Evolutionary conservation across 2,888 invertebrate genomes (phyloP).

Genomic region (Drosophila putrida): DNA sequence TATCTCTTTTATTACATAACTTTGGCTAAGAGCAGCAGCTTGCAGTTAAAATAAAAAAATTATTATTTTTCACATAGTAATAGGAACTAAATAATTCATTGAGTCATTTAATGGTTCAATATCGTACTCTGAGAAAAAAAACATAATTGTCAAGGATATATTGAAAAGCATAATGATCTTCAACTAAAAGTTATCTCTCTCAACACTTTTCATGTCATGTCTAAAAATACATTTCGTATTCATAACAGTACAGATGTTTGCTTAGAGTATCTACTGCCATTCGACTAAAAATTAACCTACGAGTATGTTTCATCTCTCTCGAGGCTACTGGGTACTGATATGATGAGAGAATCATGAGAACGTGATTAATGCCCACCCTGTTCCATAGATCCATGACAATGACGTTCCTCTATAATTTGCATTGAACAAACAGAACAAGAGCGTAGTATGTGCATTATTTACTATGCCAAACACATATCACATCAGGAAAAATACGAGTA

Average conservation of each 20-base stretch:
- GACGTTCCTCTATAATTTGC: slow-evolving; percentile 38
- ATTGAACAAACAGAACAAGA: slow-evolving; percentile 3
- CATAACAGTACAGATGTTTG: slow-evolving; percentile 12
- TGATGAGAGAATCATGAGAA: slow-evolving; percentile 21
- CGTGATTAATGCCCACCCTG: slow-evolving; percentile 34
- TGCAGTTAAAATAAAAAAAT: background rate
- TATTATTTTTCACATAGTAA: no score
- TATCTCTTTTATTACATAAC: slow-evolving; percentile 3
- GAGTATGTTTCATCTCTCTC: slow-evolving; percentile 23
- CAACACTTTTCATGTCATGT: background rate
- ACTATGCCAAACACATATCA: slow-evolving; percentile 37
- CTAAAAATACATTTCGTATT: no score
- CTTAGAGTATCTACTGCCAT: slow-evolving; percentile 1
- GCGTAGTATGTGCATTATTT: slow-evolving; percentile 20
- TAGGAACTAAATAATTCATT: no score
- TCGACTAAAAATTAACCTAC: slow-evolving; percentile 15
- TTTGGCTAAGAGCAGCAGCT: background rate
- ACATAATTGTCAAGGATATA: background rate
- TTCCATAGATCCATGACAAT: slow-evolving; percentile 30
- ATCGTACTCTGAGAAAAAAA: no score
- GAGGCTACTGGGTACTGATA: slow-evolving; percentile 31
- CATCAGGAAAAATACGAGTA: slow-evolving; percentile 36
- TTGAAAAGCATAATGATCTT: background rate
- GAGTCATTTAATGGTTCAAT: background rate
- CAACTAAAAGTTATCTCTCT: background rate